Conservation (phyloP, 2,888 invertebrate species). For the Endotricha flammealis region DNA sequence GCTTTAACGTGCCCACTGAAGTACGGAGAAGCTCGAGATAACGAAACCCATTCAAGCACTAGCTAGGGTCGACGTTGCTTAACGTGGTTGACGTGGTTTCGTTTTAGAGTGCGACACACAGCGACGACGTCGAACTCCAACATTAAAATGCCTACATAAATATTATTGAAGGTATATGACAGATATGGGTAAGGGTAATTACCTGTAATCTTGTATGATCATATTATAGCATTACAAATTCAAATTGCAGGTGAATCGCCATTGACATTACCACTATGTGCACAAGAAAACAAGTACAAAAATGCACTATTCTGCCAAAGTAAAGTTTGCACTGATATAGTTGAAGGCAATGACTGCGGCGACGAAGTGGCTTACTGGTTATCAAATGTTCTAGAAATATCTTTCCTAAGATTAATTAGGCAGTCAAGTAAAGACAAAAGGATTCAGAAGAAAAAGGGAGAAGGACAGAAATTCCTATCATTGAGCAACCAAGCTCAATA, state of each 20-base stretch:
- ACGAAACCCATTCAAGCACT: too few species aligned
- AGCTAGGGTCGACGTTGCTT: too few species aligned
- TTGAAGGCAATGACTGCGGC: slow-evolving; percentile 91
- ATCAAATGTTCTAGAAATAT: slow-evolving; percentile 81
- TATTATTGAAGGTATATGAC: too few species aligned
- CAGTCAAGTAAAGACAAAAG: slow-evolving; percentile 70
- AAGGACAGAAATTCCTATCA: slow-evolving; percentile 61
- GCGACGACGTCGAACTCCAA: too few species aligned
- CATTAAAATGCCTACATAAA: too few species aligned
- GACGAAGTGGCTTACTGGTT: slow-evolving; percentile 89
- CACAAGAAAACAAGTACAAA: slow-evolving; percentile 29
- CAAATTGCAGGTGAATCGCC: slow-evolving; percentile 65
- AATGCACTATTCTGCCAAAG: slow-evolving; percentile 80
- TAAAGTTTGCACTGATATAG: slow-evolving; percentile 90
- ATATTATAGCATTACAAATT: too few species aligned
- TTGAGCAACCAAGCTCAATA: slow-evolving; percentile 92
- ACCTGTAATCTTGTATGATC: too few species aligned
- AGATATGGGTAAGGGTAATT: too few species aligned
- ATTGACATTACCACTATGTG: slow-evolving; percentile 75
- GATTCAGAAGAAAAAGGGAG: slow-evolving; percentile 44
- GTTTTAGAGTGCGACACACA: too few species aligned
- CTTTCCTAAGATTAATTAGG: slow-evolving; percentile 83
- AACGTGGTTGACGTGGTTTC: too few species aligned
- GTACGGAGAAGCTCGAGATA: too few species aligned
- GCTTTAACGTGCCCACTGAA: too few species aligned